Conservation (phyloP, 1,140 invertebrate species). For the Meloidogyne exigua region DNA sequence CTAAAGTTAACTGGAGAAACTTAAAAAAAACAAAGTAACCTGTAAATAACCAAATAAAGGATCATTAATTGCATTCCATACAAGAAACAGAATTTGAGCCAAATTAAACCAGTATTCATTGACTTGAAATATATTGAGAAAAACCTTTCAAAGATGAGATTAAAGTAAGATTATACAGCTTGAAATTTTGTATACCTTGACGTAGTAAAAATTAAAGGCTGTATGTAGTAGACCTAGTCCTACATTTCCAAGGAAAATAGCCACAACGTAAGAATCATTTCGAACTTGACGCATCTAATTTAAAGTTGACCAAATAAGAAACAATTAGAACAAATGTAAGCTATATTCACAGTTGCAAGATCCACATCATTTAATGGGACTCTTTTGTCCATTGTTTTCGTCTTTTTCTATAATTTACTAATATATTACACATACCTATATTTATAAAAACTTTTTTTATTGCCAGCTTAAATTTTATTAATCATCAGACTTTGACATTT, state of each 20-base stretch:
- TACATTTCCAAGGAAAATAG: conserved; percentile 52
- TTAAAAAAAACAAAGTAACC: conserved; percentile 42
- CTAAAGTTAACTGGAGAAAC: conserved; percentile 20
- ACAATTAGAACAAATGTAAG: too few species aligned
- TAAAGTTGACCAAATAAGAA: background rate
- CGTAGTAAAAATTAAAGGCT: conserved; percentile 59
- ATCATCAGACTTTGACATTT: too few species aligned
- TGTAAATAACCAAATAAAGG: conserved; percentile 66
- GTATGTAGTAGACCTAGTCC: conserved; percentile 49
- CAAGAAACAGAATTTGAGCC: conserved; percentile 65
- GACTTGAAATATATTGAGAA: conserved; percentile 66
- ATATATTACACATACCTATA: too few species aligned
- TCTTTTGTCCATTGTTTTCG: too few species aligned
- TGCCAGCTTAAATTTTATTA: too few species aligned
- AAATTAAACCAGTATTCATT: conserved; percentile 66
- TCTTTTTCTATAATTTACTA: too few species aligned
- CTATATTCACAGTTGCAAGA: too few species aligned
- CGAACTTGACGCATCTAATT: background rate
- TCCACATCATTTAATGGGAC: too few species aligned
- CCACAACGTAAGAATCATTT: conserved; percentile 22
- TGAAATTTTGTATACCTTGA: conserved; percentile 52
- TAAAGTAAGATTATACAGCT: too few species aligned
- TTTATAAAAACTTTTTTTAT: too few species aligned
- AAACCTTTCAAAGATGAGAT: conserved; percentile 64
- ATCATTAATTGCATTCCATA: conserved; percentile 67